These are phyloP conservation scores for Passer domesticus DNA, from an alignment of 2,113 vertebrate genomes.

Conservation along the genomic window DNA sequence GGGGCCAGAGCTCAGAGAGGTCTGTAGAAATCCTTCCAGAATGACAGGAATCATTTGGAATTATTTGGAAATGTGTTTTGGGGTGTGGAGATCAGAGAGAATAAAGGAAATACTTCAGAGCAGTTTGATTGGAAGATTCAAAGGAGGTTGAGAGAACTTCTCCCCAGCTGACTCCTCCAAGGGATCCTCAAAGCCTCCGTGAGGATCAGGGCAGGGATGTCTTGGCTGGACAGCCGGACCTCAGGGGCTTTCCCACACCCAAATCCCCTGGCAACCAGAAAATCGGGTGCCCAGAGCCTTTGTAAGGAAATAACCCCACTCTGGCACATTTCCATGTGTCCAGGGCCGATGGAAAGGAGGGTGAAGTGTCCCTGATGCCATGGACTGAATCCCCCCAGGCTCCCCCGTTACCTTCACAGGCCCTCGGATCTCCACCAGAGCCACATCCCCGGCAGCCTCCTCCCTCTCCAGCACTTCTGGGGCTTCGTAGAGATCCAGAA, in stretches of 20 bases:
- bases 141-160: neutral
- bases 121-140: neutral
- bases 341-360: neutral
- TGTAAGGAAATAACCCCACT: neutral
- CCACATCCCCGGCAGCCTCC: neutral
- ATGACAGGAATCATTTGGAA: accelerated
- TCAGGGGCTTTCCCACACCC: accelerated
- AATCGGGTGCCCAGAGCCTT: accelerated
- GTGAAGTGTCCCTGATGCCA: accelerated
- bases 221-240: neutral
- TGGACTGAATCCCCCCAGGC: neutral
- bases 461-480: neutral
- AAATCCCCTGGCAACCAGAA: neutral
- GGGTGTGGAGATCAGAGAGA: neutral
- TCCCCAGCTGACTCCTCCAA: neutral
- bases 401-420: neutral
- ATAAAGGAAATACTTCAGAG: neutral
- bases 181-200: neutral
- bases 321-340: accelerated
- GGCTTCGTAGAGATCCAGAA: neutral
- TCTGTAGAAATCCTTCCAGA: neutral
- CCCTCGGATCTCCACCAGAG: constrained; percentile 11
- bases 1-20: neutral
- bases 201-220: accelerated
- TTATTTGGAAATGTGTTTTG: neutral